Percentiles rank a stretch among this genome's conserved stretches.
Evolutionary conservation across 2,797 vertebrate species (phyloP).

Genomic region (Notolepis coatsorum): DNA sequence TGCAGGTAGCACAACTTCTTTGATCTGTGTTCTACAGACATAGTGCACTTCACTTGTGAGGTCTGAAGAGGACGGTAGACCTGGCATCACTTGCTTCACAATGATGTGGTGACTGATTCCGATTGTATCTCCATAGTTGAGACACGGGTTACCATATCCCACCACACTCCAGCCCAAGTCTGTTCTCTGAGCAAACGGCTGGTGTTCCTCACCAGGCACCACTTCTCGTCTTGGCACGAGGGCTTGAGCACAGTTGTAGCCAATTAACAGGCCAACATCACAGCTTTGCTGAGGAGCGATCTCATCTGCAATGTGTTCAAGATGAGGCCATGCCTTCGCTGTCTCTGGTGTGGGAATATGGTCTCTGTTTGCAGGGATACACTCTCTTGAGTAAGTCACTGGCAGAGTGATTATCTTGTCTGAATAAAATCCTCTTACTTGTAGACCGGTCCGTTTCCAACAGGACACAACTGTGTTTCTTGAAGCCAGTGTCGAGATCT

Average conservation of each 20-base stretch:
- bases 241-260: slow-evolving; percentile 7
- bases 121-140: slow-evolving; percentile 26
- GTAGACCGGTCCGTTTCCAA: slow-evolving; percentile 15
- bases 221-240: slow-evolving; percentile 23
- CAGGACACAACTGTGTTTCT: slow-evolving; percentile 26
- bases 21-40: slow-evolving; percentile 33
- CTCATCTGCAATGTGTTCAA: slow-evolving; percentile 14
- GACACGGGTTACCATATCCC: no score
- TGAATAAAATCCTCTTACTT: slow-evolving; percentile 39
- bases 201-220: slow-evolving; percentile 17
- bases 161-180: no score
- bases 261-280: slow-evolving; percentile 25
- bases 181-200: slow-evolving; percentile 4
- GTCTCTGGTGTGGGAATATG: slow-evolving; percentile 21
- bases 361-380: slow-evolving; percentile 18
- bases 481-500: slow-evolving; percentile 23
- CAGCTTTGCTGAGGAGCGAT: slow-evolving; percentile 25
- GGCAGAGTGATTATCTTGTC: slow-evolving; percentile 27
- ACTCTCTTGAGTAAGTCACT: slow-evolving; percentile 20
- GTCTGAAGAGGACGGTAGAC: background rate
- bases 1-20: slow-evolving; percentile 9
- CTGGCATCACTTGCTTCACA: slow-evolving; percentile 33
- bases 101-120: slow-evolving; percentile 25
- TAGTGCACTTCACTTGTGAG: slow-evolving; percentile 28
- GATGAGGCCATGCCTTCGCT: slow-evolving; percentile 20